Evolutionary conservation across 2,797 vertebrate species (phyloP).

Genomic region (Scomberomorus guttatus): DNA sequence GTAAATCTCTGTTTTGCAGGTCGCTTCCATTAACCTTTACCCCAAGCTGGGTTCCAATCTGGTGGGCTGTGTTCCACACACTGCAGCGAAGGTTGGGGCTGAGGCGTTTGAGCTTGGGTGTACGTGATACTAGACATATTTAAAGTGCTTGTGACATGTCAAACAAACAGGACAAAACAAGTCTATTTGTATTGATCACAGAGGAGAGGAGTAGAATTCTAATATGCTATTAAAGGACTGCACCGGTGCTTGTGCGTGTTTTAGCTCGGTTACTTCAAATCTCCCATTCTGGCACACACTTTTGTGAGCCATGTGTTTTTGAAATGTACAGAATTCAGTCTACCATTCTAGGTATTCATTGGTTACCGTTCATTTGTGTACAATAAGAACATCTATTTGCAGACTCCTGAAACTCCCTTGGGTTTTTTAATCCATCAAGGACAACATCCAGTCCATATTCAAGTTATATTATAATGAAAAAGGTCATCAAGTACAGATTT

Average conservation of each 20-base stretch:
- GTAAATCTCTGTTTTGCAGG: constrained; percentile 73
- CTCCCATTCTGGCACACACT: background rate
- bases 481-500: too few relatives aligned
- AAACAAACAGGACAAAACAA: constrained; percentile 55
- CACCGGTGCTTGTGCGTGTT: background rate
- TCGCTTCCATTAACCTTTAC: constrained; percentile 84
- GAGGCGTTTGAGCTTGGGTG: constrained; percentile 53
- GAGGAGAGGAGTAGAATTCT: constrained; percentile 8
- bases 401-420: background rate
- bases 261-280: too few relatives aligned
- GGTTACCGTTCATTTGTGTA: background rate
- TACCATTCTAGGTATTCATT: background rate
- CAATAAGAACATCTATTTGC: background rate
- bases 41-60: constrained; percentile 86
- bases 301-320: background rate
- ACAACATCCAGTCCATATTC: background rate
- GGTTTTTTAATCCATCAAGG: background rate
- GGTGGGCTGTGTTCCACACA: constrained; percentile 71
- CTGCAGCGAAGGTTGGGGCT: constrained; percentile 54
- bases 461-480: too few relatives aligned
- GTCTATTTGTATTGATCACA: constrained; percentile 38
- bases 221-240: background rate
- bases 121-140: constrained; percentile 63
- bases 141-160: constrained; percentile 54
- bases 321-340: background rate